phyloP scores from a whole-genome alignment of 2,888 invertebrate genomes.

The Adelognathus sp. region DNA sequence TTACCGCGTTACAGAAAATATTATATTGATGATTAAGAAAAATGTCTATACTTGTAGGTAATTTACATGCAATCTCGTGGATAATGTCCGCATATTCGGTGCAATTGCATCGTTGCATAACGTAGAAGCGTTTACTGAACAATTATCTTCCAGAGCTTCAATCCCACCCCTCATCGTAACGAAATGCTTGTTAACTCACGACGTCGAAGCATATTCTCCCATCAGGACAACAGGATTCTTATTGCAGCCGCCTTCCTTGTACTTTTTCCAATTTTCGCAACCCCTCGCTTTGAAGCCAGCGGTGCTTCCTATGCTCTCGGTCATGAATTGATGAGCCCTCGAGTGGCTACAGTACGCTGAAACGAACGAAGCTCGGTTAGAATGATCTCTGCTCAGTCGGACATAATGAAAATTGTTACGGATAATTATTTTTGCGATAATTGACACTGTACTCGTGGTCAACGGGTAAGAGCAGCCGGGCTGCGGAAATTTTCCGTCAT shows the following conservation, averaged over 20 bases:
- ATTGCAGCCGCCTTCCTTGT: slow-evolving; percentile 68
- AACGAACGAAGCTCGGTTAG: background rate
- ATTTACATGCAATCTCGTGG: too few relatives aligned
- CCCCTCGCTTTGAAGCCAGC: slow-evolving; percentile 69
- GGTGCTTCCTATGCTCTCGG: slow-evolving; percentile 71
- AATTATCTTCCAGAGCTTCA: too few relatives aligned
- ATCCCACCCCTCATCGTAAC: too few relatives aligned
- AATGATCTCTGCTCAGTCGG: background rate
- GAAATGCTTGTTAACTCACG: slow-evolving; percentile 62
- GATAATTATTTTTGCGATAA: background rate
- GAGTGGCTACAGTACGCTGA: slow-evolving; percentile 73
- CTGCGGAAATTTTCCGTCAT: slow-evolving; percentile 72
- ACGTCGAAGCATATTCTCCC: slow-evolving; percentile 74
- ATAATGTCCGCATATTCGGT: too few relatives aligned
- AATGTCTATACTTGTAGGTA: too few relatives aligned
- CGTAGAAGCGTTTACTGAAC: too few relatives aligned
- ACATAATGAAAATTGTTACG: too few relatives aligned
- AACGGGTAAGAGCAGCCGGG: slow-evolving; percentile 72
- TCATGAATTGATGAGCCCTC: slow-evolving; percentile 72
- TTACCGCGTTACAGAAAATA: too few relatives aligned
- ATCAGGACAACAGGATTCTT: slow-evolving; percentile 70
- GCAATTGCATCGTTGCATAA: too few relatives aligned
- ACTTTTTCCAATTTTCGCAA: slow-evolving; percentile 72
- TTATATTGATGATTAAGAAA: too few relatives aligned
- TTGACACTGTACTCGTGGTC: slow-evolving; percentile 68